These are phyloP conservation scores for Pterocles gutturalis DNA, from an alignment of 2,113 vertebrate species.

Conservation along the genomic window DNA sequence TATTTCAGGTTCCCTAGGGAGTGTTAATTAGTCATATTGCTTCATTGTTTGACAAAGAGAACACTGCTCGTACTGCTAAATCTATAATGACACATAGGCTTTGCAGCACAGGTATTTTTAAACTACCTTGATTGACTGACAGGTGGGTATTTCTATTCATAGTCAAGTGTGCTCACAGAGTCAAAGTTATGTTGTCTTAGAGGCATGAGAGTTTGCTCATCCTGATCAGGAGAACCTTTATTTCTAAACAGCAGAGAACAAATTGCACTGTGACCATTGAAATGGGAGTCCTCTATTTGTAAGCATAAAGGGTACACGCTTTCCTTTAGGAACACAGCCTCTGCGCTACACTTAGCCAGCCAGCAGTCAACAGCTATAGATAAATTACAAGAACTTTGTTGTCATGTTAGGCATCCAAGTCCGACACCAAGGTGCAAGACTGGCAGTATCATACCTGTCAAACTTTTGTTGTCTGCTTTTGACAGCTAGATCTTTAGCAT, in stretches of 20 bases:
- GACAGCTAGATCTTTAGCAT: not conserved
- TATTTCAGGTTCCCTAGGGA: conserved; percentile 83
- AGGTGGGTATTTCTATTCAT: conserved; percentile 77
- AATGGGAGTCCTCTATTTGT: not conserved
- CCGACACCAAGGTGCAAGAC: not conserved
- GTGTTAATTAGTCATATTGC: conserved; percentile 85
- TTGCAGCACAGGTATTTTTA: conserved; percentile 83
- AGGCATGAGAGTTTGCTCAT: conserved; percentile 38
- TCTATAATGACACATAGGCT: conserved; percentile 79
- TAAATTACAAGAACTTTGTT: not conserved
- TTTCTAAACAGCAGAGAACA: conserved; percentile 33
- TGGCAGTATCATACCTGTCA: not conserved
- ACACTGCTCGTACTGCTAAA: conserved; percentile 77
- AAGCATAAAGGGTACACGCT: not conserved
- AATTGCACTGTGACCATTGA: conserved; percentile 21
- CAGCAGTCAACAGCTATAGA: not conserved
- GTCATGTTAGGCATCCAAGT: not conserved
- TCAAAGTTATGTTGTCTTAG: conserved; percentile 41
- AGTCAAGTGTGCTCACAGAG: conserved; percentile 29
- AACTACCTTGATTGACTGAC: conserved; percentile 81
- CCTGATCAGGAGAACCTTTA: conserved; percentile 33
- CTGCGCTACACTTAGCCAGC: not conserved
- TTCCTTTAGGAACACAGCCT: fast-evolving
- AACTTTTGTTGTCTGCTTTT: conserved; percentile 20
- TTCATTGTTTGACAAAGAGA: conserved; percentile 84